Conservation (phyloP, 2,888 invertebrate genomes). For the Lathronympha strigana region DNA sequence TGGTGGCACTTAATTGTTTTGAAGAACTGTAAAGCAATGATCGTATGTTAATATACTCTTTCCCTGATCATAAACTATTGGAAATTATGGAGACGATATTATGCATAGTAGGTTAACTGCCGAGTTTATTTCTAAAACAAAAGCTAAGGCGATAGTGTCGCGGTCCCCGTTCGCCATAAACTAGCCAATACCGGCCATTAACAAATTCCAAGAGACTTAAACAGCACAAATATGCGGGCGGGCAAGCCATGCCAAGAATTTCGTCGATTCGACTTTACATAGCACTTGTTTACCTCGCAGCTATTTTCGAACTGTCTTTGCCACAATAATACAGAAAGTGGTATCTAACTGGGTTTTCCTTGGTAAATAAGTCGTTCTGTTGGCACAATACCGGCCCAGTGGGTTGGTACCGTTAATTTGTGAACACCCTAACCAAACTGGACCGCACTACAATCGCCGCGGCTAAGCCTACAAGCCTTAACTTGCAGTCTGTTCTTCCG, state of each 20-base stretch:
- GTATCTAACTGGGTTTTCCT: slow-evolving; percentile 11
- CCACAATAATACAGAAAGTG: slow-evolving; percentile 29
- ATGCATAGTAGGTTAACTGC: not conserved
- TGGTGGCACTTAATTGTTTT: too few species aligned
- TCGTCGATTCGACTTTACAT: slow-evolving; percentile 69
- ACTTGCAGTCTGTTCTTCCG: slow-evolving; percentile 9
- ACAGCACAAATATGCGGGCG: slow-evolving; percentile 66
- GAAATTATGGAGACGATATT: not conserved
- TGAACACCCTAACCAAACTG: slow-evolving; percentile 48
- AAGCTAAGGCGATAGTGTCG: slow-evolving; percentile 40
- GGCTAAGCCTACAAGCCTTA: slow-evolving; percentile 21
- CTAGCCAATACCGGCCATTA: slow-evolving; percentile 55
- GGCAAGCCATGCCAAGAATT: slow-evolving; percentile 74
- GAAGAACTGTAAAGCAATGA: too few species aligned
- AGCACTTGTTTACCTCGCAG: slow-evolving; percentile 76
- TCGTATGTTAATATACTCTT: too few species aligned
- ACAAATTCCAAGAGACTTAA: slow-evolving; percentile 57
- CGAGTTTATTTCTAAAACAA: slow-evolving; percentile 38
- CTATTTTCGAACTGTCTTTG: slow-evolving; percentile 61
- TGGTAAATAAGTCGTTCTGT: slow-evolving; percentile 47
- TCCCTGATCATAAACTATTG: too few species aligned
- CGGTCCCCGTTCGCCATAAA: slow-evolving; percentile 54
- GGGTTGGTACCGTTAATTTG: slow-evolving; percentile 53
- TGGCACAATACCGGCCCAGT: slow-evolving; percentile 48
- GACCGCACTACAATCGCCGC: slow-evolving; percentile 30